Evolutionary conservation across 2,113 vertebrate genomes (phyloP).

Genomic region (Rhabdomys dilectus): DNA sequence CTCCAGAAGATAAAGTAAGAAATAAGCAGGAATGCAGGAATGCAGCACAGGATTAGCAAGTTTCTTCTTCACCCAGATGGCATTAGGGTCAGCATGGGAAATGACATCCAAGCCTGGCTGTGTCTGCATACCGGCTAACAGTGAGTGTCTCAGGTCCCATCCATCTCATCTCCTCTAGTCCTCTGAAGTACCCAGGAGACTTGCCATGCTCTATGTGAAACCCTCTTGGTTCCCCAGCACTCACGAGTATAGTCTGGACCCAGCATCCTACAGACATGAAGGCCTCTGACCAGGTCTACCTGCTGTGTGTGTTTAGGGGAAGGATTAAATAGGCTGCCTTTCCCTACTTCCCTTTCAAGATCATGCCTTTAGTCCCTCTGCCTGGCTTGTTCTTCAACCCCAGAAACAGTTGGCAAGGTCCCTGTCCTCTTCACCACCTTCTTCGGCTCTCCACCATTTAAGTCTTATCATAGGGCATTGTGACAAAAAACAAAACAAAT

Average conservation of each 20-base stretch:
- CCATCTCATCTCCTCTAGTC: background rate
- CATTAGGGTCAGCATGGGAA: background rate
- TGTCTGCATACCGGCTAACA: background rate
- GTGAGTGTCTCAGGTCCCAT: background rate
- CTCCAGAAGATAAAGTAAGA: background rate
- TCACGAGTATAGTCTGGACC: background rate
- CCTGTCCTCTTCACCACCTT: background rate
- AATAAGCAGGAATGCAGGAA: background rate
- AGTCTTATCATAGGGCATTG: rapidly evolving
- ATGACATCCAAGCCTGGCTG: background rate
- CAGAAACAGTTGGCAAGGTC: background rate
- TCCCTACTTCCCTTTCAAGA: background rate
- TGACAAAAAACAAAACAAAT: background rate
- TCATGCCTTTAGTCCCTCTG: background rate
- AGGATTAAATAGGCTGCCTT: background rate
- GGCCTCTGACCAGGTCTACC: background rate
- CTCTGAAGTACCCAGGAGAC: background rate
- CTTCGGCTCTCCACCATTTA: background rate
- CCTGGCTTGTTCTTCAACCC: background rate
- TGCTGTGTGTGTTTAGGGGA: background rate
- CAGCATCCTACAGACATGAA: background rate
- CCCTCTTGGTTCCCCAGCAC: background rate
- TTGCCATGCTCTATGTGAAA: background rate
- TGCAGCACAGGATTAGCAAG: background rate
- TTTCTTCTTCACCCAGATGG: background rate